phyloP scores from a whole-genome alignment of 1,140 invertebrate genomes.

The Sitophilus oryzae region DNA sequence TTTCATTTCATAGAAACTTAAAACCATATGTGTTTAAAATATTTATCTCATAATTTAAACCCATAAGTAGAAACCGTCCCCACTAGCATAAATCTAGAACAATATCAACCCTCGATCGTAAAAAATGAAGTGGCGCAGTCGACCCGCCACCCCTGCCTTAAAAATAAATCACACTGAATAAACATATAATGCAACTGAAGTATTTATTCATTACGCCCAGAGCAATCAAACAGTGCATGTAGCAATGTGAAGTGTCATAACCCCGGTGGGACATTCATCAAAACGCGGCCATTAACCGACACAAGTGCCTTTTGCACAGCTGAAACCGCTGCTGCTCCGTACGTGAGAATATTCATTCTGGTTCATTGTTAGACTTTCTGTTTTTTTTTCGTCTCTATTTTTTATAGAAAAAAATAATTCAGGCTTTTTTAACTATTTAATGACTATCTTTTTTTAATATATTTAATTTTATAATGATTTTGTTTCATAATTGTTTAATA shows the following conservation, averaged over 20 bases:
- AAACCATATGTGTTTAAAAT: no score
- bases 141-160: constrained; percentile 1
- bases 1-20: no score
- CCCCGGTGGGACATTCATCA: constrained; percentile 4
- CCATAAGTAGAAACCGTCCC: no score
- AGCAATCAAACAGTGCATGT: constrained; percentile 9
- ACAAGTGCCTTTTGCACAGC: constrained; percentile 1
- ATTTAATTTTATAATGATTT: no score
- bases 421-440: no score
- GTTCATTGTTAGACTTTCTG: not conserved
- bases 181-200: constrained; percentile 9
- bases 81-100: no score
- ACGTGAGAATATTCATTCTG: not conserved
- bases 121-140: no score
- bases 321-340: not conserved
- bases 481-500: no score
- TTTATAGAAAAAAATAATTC: no score
- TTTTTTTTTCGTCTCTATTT: not conserved
- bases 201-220: constrained; percentile 9
- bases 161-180: constrained; percentile 8
- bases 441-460: no score
- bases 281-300: not conserved
- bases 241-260: constrained; percentile 8
- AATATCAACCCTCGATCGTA: no score
- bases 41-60: no score